Percentiles rank a stretch among this genome's conserved stretches.
These are phyloP conservation scores for Neosilurus hyrtlii DNA, from an alignment of 2,797 vertebrate species.

Conservation along the genomic window DNA sequence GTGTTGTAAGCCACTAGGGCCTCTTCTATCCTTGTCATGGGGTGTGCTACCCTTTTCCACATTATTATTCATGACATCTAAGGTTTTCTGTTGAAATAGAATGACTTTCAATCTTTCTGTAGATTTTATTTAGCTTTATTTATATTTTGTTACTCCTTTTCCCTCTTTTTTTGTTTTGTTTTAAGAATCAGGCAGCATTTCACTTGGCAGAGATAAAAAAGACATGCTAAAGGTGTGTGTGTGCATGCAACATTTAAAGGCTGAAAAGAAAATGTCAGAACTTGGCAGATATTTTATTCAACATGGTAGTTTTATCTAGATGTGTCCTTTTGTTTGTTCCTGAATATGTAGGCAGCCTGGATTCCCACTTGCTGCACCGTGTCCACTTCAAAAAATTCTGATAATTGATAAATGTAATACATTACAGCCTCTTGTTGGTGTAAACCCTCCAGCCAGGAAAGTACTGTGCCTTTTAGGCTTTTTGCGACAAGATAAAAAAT, in stretches of 20 bases:
- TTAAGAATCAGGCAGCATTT: not conserved
- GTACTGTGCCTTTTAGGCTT: not conserved
- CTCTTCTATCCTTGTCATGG: conserved; percentile 99
- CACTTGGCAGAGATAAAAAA: not conserved
- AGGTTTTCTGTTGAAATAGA: not conserved
- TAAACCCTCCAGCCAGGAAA: not conserved
- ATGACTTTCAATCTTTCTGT: not conserved
- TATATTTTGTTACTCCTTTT: no score
- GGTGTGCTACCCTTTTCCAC: conserved; percentile 89
- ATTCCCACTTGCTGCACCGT: not conserved
- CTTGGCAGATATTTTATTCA: not conserved
- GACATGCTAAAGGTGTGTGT: not conserved
- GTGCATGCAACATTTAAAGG: not conserved
- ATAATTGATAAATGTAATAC: not conserved
- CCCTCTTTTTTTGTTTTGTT: not conserved
- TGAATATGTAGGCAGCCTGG: not conserved
- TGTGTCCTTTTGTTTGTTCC: not conserved
- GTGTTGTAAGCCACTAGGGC: conserved; percentile 90
- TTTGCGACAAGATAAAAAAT: not conserved
- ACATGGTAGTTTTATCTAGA: not conserved
- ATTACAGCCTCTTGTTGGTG: not conserved
- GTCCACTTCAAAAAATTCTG: not conserved
- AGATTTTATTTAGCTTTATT: not conserved
- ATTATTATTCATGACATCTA: fast-evolving
- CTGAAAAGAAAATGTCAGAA: not conserved